phyloP scores from a whole-genome alignment of 2,888 invertebrate genomes.

The Zhengitettix transpicula region DNA sequence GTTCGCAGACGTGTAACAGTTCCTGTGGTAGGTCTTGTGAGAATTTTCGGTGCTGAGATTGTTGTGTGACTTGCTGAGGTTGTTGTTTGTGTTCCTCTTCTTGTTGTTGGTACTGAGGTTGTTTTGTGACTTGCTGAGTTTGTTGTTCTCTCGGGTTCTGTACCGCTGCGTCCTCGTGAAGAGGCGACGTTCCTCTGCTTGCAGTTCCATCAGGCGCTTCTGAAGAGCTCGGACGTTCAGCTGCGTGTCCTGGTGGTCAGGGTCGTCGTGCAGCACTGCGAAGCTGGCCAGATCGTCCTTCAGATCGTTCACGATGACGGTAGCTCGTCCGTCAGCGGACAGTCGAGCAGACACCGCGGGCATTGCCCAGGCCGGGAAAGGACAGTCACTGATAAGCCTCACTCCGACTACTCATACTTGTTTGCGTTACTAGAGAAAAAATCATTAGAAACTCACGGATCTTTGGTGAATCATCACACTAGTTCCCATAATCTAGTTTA shows the following conservation, averaged over 20 bases:
- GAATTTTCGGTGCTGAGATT: not conserved
- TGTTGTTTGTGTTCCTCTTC: constrained; percentile 10
- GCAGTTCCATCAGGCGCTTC: not conserved
- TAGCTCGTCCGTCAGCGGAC: not conserved
- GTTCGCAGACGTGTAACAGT: not conserved
- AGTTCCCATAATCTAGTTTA: too few relatives aligned
- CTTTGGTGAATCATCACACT: too few relatives aligned
- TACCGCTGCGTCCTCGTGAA: not conserved
- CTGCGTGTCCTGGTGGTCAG: not conserved
- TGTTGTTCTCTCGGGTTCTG: not conserved
- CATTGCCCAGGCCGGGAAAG: not conserved
- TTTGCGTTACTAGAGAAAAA: too few relatives aligned
- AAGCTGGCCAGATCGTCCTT: constrained; percentile 21
- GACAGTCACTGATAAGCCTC: too few relatives aligned
- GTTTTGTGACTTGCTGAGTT: not conserved
- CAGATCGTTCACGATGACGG: constrained; percentile 11
- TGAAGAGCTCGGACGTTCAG: not conserved
- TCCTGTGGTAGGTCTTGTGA: constrained; percentile 12
- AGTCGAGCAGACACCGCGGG: not conserved
- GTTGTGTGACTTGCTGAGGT: constrained; percentile 1
- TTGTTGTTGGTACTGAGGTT: constrained; percentile 14
- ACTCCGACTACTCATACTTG: too few relatives aligned
- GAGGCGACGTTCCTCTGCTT: not conserved
- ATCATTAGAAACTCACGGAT: too few relatives aligned
- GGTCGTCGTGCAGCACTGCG: constrained; percentile 1